These are phyloP conservation scores for Macrophya alboannulata DNA, from an alignment of 2,888 invertebrate genomes.

Conservation along the genomic window DNA sequence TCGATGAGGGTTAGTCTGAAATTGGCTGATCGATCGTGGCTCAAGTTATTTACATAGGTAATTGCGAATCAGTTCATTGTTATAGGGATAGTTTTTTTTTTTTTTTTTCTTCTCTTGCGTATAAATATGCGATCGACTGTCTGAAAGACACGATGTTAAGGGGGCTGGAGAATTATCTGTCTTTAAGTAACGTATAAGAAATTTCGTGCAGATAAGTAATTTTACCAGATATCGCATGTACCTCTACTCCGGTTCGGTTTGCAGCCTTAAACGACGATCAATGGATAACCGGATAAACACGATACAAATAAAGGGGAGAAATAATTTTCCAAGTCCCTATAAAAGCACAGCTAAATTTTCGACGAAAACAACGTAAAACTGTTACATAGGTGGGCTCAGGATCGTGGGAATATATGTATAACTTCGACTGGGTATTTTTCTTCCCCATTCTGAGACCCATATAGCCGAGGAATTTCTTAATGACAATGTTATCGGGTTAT, in stretches of 20 bases:
- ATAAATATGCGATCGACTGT: background rate
- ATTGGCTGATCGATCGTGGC: background rate
- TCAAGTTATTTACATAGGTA: background rate
- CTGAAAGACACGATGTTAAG: background rate
- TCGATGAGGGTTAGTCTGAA: background rate
- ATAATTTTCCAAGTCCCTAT: background rate
- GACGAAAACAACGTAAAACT: conserved; percentile 4
- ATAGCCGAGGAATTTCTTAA: conserved; percentile 26
- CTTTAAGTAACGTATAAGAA: background rate
- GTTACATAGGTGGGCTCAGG: background rate
- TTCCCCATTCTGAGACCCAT: background rate
- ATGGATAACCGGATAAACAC: conserved; percentile 17
- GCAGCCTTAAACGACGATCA: conserved; percentile 8
- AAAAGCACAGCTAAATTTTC: background rate
- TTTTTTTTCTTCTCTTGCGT: background rate
- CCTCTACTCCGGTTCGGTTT: background rate
- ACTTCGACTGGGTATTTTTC: background rate
- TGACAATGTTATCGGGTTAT: conserved; percentile 7
- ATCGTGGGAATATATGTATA: background rate
- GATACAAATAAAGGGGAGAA: background rate
- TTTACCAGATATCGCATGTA: conserved; percentile 13
- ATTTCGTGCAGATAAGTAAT: conserved; percentile 40
- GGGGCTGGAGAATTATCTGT: background rate
- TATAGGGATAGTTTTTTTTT: background rate
- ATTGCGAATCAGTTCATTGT: background rate